Conservation (phyloP, 2,888 invertebrate species). For the Phyto melanocephala region DNA sequence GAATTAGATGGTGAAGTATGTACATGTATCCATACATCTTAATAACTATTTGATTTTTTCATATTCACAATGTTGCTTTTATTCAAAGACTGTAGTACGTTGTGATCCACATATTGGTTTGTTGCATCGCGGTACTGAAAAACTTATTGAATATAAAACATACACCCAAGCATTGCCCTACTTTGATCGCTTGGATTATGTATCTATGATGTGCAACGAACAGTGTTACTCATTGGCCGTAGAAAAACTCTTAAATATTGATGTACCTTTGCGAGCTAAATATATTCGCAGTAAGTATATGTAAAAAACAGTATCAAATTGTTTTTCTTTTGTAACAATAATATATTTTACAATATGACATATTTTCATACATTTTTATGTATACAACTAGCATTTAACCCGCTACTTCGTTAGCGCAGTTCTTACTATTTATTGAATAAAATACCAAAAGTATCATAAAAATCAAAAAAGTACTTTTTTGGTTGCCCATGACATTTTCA, state of each 20-base stretch:
- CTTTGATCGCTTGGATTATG: constrained; percentile 98
- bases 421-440: too few species aligned
- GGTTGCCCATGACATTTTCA: too few species aligned
- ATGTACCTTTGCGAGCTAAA: constrained; percentile 95
- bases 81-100: constrained; percentile 86
- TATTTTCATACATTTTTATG: too few species aligned
- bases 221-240: constrained; percentile 97
- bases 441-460: too few species aligned
- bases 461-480: too few species aligned
- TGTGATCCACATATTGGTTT: constrained; percentile 99
- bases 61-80: not conserved
- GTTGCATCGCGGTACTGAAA: constrained; percentile 97
- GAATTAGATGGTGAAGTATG: constrained; percentile 88
- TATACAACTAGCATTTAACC: too few species aligned
- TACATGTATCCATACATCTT: not conserved
- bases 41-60: not conserved
- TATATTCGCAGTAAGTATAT: constrained; percentile 82
- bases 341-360: too few species aligned
- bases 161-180: constrained; percentile 98
- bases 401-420: too few species aligned
- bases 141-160: constrained; percentile 98
- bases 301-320: too few species aligned
- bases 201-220: constrained; percentile 99
- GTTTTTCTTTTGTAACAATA: too few species aligned
- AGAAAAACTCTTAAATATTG: constrained; percentile 96